A percentile compares a stretch with the other conserved stretches of the same genome.
Conservation (phyloP, 1,140 invertebrate species). For the Triops longicaudatus region DNA sequence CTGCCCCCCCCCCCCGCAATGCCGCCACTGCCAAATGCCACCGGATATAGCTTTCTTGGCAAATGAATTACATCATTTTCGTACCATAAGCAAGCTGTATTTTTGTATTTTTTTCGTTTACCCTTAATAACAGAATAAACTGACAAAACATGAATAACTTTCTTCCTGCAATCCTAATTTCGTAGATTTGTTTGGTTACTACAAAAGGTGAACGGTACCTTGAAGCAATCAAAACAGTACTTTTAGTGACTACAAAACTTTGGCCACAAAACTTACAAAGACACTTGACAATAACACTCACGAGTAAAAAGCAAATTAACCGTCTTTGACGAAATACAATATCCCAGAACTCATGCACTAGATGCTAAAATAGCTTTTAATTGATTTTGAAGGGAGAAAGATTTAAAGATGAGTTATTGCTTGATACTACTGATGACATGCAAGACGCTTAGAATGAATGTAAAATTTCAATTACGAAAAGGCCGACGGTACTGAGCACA, state of each 20-base stretch:
- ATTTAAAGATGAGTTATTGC: background rate
- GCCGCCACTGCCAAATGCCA: too few relatives aligned
- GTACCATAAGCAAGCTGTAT: too few relatives aligned
- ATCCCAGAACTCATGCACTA: background rate
- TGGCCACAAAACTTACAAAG: background rate
- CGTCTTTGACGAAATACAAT: background rate
- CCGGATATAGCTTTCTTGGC: too few relatives aligned
- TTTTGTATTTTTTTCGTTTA: too few relatives aligned
- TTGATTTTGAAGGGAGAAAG: background rate
- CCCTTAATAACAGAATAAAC: too few relatives aligned
- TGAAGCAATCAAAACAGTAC: background rate
- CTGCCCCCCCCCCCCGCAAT: too few relatives aligned
- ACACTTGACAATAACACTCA: background rate
- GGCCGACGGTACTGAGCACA: too few relatives aligned
- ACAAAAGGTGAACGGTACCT: background rate
- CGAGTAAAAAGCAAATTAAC: background rate
- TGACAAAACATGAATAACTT: too few relatives aligned
- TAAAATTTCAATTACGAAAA: background rate
- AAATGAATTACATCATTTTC: too few relatives aligned
- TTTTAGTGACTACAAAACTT: background rate
- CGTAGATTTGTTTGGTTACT: background rate
- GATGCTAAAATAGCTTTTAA: background rate
- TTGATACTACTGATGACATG: background rate
- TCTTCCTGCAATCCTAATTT: too few relatives aligned
- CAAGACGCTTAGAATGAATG: background rate